These are phyloP conservation scores for Euura lappo DNA, from an alignment of 1,140 invertebrate species.

Conservation along the genomic window DNA sequence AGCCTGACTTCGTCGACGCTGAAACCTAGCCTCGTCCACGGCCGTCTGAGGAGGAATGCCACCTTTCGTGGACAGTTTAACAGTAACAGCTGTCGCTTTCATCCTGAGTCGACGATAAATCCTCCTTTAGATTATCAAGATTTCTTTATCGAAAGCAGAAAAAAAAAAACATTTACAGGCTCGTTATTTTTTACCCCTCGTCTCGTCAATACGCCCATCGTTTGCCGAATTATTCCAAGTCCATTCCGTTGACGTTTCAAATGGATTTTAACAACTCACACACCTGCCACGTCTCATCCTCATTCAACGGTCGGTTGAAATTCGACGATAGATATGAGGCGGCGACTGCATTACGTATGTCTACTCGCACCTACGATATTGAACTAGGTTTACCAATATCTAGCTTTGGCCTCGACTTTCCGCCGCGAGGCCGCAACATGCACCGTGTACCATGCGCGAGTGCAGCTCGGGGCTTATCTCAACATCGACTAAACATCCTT, in stretches of 20 bases:
- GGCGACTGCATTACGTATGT: not conserved
- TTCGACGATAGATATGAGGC: not conserved
- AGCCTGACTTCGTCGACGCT: not conserved
- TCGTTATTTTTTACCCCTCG: not conserved
- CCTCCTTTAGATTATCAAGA: not conserved
- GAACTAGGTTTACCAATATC: not conserved
- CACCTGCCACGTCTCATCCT: not conserved
- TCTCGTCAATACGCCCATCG: not conserved
- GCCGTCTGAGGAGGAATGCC: not conserved
- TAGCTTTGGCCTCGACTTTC: not conserved
- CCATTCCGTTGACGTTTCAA: not conserved
- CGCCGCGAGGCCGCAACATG: not conserved
- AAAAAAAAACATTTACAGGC: not conserved
- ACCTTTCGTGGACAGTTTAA: not conserved
- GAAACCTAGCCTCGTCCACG: not conserved
- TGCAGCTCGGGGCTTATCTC: not conserved
- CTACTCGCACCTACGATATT: not conserved
- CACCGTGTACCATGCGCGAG: not conserved
- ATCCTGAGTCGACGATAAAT: not conserved
- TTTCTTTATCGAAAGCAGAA: not conserved
- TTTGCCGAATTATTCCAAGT: not conserved
- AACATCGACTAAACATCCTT: constrained; percentile 10
- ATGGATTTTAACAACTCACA: not conserved
- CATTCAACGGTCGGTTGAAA: not conserved
- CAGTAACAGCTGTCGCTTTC: not conserved